Evolutionary conservation across 2,113 vertebrate species (phyloP).

Genomic region (Rostratula benghalensis): DNA sequence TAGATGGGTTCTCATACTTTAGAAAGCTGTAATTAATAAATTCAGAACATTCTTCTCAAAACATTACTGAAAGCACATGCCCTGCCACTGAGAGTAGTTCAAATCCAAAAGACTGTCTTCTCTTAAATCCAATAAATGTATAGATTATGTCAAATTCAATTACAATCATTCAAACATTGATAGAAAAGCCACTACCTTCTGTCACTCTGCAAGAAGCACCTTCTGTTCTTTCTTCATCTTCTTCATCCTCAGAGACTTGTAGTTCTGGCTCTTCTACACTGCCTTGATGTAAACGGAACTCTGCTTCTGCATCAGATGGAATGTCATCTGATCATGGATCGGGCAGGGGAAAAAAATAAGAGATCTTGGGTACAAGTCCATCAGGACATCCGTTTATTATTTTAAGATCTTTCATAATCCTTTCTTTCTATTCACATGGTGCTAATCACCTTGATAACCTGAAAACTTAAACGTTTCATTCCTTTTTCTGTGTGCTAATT

Average conservation of each 20-base stretch:
- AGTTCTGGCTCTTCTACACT: conserved; percentile 12
- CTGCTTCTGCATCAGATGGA: conserved; percentile 87
- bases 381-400: background rate
- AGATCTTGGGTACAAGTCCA: background rate
- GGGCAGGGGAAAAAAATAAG: background rate
- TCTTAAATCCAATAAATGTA: background rate
- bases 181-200: conserved; percentile 53
- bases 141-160: background rate
- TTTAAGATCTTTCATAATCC: background rate
- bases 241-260: conserved; percentile 69
- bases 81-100: background rate
- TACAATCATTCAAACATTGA: background rate
- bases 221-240: conserved; percentile 51
- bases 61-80: background rate
- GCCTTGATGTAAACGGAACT: conserved; percentile 74
- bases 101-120: background rate
- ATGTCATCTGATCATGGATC: conserved; percentile 79
- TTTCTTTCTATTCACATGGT: background rate
- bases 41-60: background rate
- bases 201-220: background rate
- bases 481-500: background rate
- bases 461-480: background rate
- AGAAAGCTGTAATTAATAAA: background rate
- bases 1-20: background rate
- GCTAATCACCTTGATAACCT: background rate